A percentile compares a stretch with the other conserved stretches of the same genome.
phyloP scores from a whole-genome alignment of 2,113 vertebrate genomes.

The Herpetotheres cachinnans region DNA sequence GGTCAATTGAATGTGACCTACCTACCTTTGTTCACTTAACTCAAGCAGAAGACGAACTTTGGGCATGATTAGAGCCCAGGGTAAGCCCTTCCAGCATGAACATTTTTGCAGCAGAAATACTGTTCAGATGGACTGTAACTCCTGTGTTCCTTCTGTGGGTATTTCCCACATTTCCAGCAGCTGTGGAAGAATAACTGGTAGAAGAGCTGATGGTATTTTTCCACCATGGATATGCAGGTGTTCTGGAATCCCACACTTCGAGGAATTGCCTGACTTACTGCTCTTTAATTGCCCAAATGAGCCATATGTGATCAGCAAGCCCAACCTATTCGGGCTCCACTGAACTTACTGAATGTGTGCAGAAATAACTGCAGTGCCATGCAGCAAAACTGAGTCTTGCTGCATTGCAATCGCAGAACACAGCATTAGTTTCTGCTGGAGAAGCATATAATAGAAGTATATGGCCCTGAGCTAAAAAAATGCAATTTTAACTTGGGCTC shows the following conservation, averaged over 20 bases:
- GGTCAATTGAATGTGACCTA: not conserved
- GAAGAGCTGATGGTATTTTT: not conserved
- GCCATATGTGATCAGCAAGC: not conserved
- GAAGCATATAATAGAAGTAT: not conserved
- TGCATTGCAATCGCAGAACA: not conserved
- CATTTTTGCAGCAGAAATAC: not conserved
- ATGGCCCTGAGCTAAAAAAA: not conserved
- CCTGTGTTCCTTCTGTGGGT: not conserved
- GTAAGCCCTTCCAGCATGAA: not conserved
- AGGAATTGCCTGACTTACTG: not conserved
- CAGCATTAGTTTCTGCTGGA: not conserved
- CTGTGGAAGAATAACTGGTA: not conserved
- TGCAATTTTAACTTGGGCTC: not conserved
- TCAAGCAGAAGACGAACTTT: not conserved
- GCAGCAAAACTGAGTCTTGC: not conserved
- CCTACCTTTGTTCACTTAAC: not conserved
- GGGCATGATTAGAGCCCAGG: not conserved
- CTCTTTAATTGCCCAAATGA: not conserved
- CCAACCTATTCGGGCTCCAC: not conserved
- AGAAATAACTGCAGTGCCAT: not conserved
- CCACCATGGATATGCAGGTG: not conserved
- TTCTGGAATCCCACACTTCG: not conserved
- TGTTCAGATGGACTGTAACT: not conserved
- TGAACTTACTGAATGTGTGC: not conserved
- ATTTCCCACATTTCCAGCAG: no score